These are phyloP conservation scores for Morus bassanus DNA, from an alignment of 2,797 vertebrate species.

Conservation along the genomic window DNA sequence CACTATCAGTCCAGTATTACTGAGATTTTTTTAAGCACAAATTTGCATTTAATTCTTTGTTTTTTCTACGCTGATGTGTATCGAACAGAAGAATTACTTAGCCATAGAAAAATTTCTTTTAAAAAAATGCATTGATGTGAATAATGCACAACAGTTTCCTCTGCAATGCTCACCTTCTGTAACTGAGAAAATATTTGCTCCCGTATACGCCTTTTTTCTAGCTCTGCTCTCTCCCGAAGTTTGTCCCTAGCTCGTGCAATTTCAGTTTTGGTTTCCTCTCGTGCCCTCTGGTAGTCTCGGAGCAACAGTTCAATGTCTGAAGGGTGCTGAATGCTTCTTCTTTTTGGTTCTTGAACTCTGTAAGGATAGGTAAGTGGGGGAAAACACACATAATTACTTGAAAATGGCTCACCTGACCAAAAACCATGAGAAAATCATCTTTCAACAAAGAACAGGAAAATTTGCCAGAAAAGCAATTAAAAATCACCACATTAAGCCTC, in stretches of 20 bases:
- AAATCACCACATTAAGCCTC: not conserved
- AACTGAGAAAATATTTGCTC: constrained; percentile 83
- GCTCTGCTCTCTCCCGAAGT: constrained; percentile 85
- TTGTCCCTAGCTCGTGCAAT: constrained; percentile 87
- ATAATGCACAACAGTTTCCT: not conserved
- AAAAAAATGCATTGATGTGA: not conserved
- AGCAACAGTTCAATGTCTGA: constrained; percentile 89
- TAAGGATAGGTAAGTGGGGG: not conserved
- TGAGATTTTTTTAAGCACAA: not conserved
- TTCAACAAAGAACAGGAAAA: not conserved
- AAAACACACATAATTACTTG: not conserved
- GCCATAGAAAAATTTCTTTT: not conserved
- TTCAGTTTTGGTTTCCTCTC: constrained; percentile 89
- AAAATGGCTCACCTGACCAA: not conserved
- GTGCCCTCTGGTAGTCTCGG: constrained; percentile 87
- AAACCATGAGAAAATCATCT: not conserved
- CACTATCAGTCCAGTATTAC: not conserved
- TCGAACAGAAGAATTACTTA: not conserved
- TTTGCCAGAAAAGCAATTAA: not conserved
- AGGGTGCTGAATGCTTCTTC: constrained; percentile 71
- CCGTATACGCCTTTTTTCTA: constrained; percentile 88
- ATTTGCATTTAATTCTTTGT: not conserved
- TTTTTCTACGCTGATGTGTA: not conserved
- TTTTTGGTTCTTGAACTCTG: constrained; percentile 76
- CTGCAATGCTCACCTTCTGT: constrained; percentile 75